Conservation (phyloP, 2,113 vertebrate species). For the Tupaia tana region DNA sequence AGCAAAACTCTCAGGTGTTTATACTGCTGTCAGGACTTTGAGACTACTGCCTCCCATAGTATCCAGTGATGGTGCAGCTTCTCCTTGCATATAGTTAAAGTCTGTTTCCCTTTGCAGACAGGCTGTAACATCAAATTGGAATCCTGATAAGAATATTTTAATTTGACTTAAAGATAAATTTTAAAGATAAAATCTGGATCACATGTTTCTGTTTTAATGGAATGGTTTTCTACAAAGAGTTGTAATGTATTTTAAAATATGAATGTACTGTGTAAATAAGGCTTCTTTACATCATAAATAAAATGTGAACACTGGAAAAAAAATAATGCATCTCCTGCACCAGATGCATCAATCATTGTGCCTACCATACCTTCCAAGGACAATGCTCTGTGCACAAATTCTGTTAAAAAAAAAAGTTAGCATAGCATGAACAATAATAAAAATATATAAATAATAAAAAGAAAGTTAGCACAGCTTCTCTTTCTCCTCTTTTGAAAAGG, state of each 20-base stretch:
- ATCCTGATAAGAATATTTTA: conserved; percentile 73
- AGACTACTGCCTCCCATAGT: background rate
- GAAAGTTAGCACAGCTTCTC: background rate
- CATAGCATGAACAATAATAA: too few relatives aligned
- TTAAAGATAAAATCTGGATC: conserved; percentile 79
- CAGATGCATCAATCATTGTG: background rate
- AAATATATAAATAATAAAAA: too few relatives aligned
- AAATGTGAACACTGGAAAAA: conserved; percentile 75
- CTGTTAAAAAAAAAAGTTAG: background rate
- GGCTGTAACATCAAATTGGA: conserved; percentile 78
- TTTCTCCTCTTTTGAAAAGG: background rate
- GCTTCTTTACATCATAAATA: conserved; percentile 86
- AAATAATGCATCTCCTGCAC: too few relatives aligned
- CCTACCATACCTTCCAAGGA: background rate
- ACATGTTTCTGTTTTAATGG: conserved; percentile 85
- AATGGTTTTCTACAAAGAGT: conserved; percentile 85
- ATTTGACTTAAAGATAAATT: conserved; percentile 75
- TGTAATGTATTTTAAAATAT: conserved; percentile 87
- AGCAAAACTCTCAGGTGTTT: conserved; percentile 34
- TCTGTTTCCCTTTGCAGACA: conserved; percentile 36
- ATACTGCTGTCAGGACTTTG: background rate
- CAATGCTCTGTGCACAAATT: background rate
- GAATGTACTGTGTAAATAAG: conserved; percentile 89
- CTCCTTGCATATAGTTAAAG: background rate
- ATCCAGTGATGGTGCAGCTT: background rate